A percentile compares a stretch with the other conserved stretches of the same genome.
Conservation (phyloP, 1,140 invertebrate species). For the Geopemphigus sp. region DNA sequence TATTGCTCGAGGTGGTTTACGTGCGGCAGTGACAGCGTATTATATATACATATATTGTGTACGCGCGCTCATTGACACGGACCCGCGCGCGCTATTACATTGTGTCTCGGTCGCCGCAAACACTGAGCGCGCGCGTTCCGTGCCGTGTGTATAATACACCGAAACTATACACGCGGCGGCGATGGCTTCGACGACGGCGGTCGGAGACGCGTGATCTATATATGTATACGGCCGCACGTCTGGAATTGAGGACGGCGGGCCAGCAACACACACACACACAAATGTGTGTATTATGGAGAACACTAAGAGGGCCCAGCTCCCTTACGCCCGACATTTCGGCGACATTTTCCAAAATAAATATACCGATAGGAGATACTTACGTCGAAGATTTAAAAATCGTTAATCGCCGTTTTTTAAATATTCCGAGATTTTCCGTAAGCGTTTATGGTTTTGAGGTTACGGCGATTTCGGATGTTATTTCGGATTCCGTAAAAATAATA, state of each 20-base stretch:
- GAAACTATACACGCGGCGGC: slow-evolving; percentile 5
- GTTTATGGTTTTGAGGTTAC: no score
- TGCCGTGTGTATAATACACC: neutral
- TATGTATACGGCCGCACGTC: neutral
- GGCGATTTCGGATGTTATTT: no score
- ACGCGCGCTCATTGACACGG: slow-evolving; percentile 17
- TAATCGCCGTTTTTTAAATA: no score
- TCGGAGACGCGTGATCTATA: slow-evolving; percentile 5
- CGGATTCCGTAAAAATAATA: no score
- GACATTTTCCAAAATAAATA: no score
- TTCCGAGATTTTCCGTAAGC: no score
- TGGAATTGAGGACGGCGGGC: neutral
- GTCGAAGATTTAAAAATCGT: no score
- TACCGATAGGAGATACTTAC: no score
- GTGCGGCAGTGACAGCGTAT: slow-evolving; percentile 27
- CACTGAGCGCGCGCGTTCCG: neutral
- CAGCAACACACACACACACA: neutral
- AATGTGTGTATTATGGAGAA: no score
- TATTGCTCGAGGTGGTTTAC: slow-evolving; percentile 29
- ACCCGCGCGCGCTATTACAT: slow-evolving; percentile 1
- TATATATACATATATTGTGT: neutral
- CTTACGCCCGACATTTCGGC: no score
- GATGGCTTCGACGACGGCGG: neutral
- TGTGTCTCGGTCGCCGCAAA: neutral
- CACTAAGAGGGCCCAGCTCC: no score